Conservation (phyloP, 1,140 invertebrate species). For the Lamellibrachia luymesi region DNA sequence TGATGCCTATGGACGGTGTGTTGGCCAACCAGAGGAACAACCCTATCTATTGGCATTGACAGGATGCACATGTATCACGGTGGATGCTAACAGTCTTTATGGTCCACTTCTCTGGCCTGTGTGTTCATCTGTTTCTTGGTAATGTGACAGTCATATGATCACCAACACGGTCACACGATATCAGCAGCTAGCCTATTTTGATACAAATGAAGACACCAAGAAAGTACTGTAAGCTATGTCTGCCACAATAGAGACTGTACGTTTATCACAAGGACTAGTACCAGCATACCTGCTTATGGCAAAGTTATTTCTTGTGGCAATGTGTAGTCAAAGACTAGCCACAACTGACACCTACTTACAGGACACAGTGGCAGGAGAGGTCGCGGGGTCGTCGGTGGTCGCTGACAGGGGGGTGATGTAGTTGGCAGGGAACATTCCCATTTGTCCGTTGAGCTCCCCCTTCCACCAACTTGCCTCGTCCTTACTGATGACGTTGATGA, state of each 20-base stretch:
- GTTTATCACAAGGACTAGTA: neutral
- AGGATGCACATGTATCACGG: neutral
- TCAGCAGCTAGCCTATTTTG: neutral
- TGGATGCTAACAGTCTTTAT: neutral
- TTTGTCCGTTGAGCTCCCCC: slow-evolving; percentile 78
- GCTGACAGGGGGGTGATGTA: slow-evolving; percentile 47
- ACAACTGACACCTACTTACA: neutral
- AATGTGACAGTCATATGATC: neutral
- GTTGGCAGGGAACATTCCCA: slow-evolving; percentile 57
- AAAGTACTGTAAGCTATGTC: neutral
- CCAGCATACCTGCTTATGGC: neutral
- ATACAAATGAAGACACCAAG: neutral
- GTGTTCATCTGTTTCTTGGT: neutral
- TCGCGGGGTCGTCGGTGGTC: neutral
- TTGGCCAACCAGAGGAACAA: neutral
- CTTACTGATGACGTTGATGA: slow-evolving; percentile 85
- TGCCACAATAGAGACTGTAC: neutral
- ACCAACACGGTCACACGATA: neutral
- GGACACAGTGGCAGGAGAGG: neutral
- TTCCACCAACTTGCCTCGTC: slow-evolving; percentile 96
- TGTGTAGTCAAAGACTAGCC: neutral
- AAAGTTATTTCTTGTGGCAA: neutral
- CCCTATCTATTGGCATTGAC: neutral
- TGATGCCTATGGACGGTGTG: neutral
- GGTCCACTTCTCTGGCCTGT: neutral